phyloP scores from a whole-genome alignment of 2,888 invertebrate genomes.

The Eilema caniola region DNA sequence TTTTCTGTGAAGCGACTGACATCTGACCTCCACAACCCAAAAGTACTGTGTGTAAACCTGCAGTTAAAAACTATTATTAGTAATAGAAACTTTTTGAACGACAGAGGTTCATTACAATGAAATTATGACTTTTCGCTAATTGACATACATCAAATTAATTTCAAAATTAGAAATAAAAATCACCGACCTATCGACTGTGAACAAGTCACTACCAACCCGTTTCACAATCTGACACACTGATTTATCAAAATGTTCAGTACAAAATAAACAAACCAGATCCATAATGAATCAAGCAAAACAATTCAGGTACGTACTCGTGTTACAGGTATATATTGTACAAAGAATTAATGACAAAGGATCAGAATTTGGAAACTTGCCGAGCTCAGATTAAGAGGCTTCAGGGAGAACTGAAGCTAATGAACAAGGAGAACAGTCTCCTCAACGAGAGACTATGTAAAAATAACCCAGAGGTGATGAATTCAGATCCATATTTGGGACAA shows the following conservation, averaged over 20 bases:
- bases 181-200: conserved; percentile 22
- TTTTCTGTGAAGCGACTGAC: too few species aligned
- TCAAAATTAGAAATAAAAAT: conserved; percentile 33
- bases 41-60: too few species aligned
- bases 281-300: conserved; percentile 60
- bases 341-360: conserved; percentile 88
- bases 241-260: conserved; percentile 39
- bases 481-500: neutral
- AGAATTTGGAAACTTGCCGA: conserved; percentile 88
- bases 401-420: conserved; percentile 88
- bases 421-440: conserved; percentile 87
- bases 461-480: conserved; percentile 68
- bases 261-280: conserved; percentile 33
- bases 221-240: conserved; percentile 36
- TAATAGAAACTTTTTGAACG: neutral
- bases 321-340: conserved; percentile 89
- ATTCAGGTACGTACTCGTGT: conserved; percentile 64
- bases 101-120: too few species aligned
- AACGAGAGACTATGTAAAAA: conserved; percentile 83
- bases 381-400: conserved; percentile 88
- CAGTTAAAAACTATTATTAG: neutral
- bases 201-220: neutral
- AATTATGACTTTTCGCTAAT: neutral
- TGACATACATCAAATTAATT: conserved; percentile 17
- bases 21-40: too few species aligned